Evolutionary conservation across 2,888 invertebrate genomes (phyloP).

Genomic region (Hypomecis atomaria): DNA sequence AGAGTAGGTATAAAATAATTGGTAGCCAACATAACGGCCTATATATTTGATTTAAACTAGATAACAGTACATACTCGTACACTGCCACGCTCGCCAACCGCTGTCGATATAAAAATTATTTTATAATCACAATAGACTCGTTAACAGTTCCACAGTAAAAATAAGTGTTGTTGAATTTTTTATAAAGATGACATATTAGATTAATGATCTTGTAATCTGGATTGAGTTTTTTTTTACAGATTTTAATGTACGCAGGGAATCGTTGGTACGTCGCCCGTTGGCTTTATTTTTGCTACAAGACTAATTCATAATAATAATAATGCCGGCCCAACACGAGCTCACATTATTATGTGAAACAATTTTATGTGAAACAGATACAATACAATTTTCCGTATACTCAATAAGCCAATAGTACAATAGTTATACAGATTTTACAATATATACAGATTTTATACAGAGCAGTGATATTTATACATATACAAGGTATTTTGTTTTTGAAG

Average conservation of each 20-base stretch:
- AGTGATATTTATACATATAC: slow-evolving; percentile 69
- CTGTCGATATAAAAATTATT: slow-evolving; percentile 62
- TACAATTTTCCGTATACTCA: slow-evolving; percentile 55
- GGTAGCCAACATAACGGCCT: slow-evolving; percentile 83
- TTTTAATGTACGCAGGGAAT: slow-evolving; percentile 73
- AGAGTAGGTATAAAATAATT: slow-evolving; percentile 71
- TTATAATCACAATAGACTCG: slow-evolving; percentile 81
- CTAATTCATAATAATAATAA: slow-evolving; percentile 19
- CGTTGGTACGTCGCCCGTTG: slow-evolving; percentile 66
- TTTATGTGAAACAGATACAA: slow-evolving; percentile 69
- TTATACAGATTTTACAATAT: slow-evolving; percentile 66
- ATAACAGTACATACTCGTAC: slow-evolving; percentile 54
- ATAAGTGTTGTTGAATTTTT: slow-evolving; percentile 84
- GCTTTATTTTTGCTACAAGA: slow-evolving; percentile 80
- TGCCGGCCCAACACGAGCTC: too few species aligned
- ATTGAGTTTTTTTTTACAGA: slow-evolving; percentile 81
- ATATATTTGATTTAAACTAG: slow-evolving; percentile 63
- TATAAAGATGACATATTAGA: slow-evolving; percentile 83
- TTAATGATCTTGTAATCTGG: slow-evolving; percentile 84
- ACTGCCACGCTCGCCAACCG: slow-evolving; percentile 83
- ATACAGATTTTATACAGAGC: slow-evolving; percentile 67
- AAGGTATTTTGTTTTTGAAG: slow-evolving; percentile 53
- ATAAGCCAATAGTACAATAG: slow-evolving; percentile 64
- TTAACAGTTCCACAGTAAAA: slow-evolving; percentile 81
- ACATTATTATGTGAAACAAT: neutral